phyloP scores from a whole-genome alignment of 2,888 invertebrate genomes.

The Caenorhabditis sp. region DNA sequence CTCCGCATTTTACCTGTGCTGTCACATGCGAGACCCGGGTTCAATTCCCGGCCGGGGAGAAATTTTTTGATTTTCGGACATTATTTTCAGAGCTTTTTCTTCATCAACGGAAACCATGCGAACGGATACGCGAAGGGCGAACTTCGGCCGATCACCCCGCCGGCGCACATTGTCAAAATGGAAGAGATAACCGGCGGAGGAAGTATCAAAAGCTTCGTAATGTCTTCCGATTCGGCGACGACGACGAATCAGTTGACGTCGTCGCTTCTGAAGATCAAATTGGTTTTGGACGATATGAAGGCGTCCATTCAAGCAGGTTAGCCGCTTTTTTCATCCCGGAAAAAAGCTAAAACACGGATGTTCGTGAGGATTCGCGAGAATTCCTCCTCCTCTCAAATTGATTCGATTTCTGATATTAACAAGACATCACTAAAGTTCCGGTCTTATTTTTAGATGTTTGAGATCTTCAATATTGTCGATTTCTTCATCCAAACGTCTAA shows the following conservation, averaged over 20 bases:
- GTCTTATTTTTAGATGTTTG: too few relatives aligned
- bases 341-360: too few relatives aligned
- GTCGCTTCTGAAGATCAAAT: conserved; percentile 45
- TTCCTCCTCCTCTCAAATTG: too few relatives aligned
- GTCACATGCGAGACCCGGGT: conserved; percentile 71
- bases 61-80: conserved; percentile 6
- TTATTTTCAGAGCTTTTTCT: conserved; percentile 53
- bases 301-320: conserved; percentile 55
- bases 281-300: conserved; percentile 55
- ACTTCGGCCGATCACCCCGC: conserved; percentile 32
- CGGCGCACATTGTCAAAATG: conserved; percentile 71
- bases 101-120: conserved; percentile 45
- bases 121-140: conserved; percentile 52
- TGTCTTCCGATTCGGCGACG: conserved; percentile 16
- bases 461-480: too few relatives aligned
- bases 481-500: conserved; percentile 1
- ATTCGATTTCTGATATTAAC: too few relatives aligned
- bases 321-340: background rate
- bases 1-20: too few relatives aligned
- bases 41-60: conserved; percentile 71
- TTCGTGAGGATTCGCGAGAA: too few relatives aligned
- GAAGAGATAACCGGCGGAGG: conserved; percentile 65
- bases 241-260: conserved; percentile 16
- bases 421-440: too few relatives aligned
- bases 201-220: conserved; percentile 59